phyloP scores from a whole-genome alignment of 2,888 invertebrate species.

The Catocala sponsa region DNA sequence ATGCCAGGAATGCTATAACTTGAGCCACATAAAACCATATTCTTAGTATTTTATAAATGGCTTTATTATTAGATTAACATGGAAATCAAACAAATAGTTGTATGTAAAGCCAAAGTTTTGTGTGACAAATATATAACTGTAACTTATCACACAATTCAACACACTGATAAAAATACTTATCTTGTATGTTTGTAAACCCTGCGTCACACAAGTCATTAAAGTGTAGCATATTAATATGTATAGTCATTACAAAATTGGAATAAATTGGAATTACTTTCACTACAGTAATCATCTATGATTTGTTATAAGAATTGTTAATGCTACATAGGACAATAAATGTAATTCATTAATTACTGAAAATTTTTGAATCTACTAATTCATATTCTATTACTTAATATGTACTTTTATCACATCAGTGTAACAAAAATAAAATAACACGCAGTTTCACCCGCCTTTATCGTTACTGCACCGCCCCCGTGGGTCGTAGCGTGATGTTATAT shows the following conservation, averaged over 20 bases:
- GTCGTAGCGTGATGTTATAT: too few species aligned
- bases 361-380: too few species aligned
- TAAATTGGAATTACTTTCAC: too few species aligned
- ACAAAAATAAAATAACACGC: too few species aligned
- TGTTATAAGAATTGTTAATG: too few species aligned
- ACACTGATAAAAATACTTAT: slow-evolving; percentile 44
- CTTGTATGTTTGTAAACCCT: slow-evolving; percentile 14
- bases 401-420: too few species aligned
- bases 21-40: not conserved
- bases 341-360: too few species aligned
- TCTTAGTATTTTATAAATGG: not conserved
- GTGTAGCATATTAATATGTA: not conserved
- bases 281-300: too few species aligned
- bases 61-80: not conserved
- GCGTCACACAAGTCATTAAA: not conserved
- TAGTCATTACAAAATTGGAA: not conserved
- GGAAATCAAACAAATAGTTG: not conserved
- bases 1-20: slow-evolving; percentile 2
- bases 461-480: too few species aligned
- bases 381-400: too few species aligned
- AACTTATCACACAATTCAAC: slow-evolving; percentile 43
- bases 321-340: too few species aligned
- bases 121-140: slow-evolving; percentile 22
- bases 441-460: too few species aligned
- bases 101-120: not conserved